Evolutionary conservation across 1,140 invertebrate genomes (phyloP), one percentile per base, ranked within the genome.

Genomic region (Rhynchophorus ferrugineus): DNA sequence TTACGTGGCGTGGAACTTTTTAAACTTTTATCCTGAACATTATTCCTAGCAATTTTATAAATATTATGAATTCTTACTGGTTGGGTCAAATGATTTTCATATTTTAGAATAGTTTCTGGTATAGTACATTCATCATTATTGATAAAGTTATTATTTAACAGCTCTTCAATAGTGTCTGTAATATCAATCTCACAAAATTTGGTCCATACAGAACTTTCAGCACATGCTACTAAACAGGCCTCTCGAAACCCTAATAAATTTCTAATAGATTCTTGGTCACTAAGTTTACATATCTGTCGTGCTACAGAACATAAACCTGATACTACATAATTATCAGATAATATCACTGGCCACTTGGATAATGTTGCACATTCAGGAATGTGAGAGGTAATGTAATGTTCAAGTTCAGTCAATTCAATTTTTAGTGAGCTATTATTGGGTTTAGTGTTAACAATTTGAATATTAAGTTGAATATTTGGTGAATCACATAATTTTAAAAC

Each of bases 171-270:
- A 7, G 77, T 77, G 16, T 70, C 66, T 22, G 83, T 73, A 11
- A 91, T 71, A 66, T 92, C 87, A 14, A 91, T 75, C 75, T 96
- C 92, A 75, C 91, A 95, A 66, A 92, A 92, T 61, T 85, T 87
- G 0, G 91, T 95, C 91, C 91, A 95, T 19, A 87, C 74, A 5
- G 91, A 94, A 1, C 82, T 77, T 74, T 94, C 89, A 11, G 86
- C 84, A 58, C 87, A 89, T 7, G 88, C 84, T 54, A 85, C 73
- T 1, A 93, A 71, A 65, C 89, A 91, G 37, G 81, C 78, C 39
- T 78, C 77, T 50, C 87, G 79, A 61, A 91, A 92, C 2, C 89
- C 88, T 13, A 91, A 67, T 20, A 87, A 68, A 13, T 74, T 70
- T 16, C 74, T 71, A 13, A 74, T 71, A 39, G 76, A 67, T 72